Evolutionary conservation across 2,113 vertebrate genomes (phyloP).

Genomic region (Peromyscus maniculatus): DNA sequence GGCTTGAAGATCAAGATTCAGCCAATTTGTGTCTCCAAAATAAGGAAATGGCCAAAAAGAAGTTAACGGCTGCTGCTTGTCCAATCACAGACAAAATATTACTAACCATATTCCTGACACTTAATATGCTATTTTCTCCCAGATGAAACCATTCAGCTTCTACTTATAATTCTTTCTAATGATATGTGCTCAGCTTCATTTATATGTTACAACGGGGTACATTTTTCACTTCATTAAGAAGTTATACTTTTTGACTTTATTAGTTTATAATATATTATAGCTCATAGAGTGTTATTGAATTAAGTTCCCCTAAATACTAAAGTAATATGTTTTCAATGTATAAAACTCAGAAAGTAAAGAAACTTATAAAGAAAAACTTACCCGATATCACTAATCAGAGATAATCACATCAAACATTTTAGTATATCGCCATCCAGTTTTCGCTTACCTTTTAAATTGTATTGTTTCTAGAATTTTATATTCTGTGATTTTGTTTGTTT

Average conservation of each 20-base stretch:
- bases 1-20: background rate
- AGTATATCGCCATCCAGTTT: background rate
- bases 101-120: background rate
- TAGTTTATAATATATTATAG: background rate
- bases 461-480: background rate
- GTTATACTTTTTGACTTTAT: slow-evolving; percentile 23
- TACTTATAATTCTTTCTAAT: slow-evolving; percentile 10
- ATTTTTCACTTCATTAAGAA: slow-evolving; percentile 49
- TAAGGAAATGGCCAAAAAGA: slow-evolving; percentile 46
- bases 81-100: slow-evolving; percentile 34
- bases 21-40: slow-evolving; percentile 22
- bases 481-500: background rate
- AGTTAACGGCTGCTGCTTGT: background rate
- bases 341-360: slow-evolving; percentile 35
- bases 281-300: background rate
- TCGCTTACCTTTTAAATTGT: slow-evolving; percentile 28
- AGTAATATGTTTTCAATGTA: background rate
- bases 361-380: slow-evolving; percentile 22
- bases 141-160: background rate
- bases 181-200: background rate
- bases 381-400: background rate
- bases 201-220: background rate
- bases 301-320: slow-evolving; percentile 21
- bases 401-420: background rate
- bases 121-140: background rate